Base-by-base conservation (phyloP, 2,888 invertebrate genomes). In the Heteromyza rotundicornis region DNA sequence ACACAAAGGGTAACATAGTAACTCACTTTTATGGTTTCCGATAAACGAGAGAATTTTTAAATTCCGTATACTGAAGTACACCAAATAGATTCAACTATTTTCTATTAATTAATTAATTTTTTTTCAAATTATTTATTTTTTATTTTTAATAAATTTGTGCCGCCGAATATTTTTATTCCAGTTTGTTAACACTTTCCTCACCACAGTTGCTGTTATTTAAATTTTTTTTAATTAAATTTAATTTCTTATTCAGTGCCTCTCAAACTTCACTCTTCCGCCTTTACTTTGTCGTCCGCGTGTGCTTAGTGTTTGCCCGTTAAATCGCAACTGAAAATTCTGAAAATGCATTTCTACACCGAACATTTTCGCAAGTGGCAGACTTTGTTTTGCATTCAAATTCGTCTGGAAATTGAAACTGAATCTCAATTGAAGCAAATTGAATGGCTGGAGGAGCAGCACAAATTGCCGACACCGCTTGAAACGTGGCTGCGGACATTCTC, bases 381-480 rank as follows among this genome's bases (percentile, higher is more conserved):
- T n/a, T n/a, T n/a, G n/a, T n/a, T 20, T 50, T 50, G 17, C 20
- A 12, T 20, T 16, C 19, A 17, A 50, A 20, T 50, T 50, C 22
- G 50, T 7, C 20, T 23, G 19, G 27, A 27, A 27, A 27, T 27
- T 7, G 57, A 14, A 50, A 57, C 57, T 57, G 36, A 57, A 51
- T 8, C 50, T 19, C 50, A 57, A 35, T n/a, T 50, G 14, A 50
- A 35, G 8, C 27, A 14, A 22, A 49, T 44, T 44, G 24, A 35
- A 57, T 50, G 32, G 32, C 24, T 35, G 27, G 27, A 17, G 17
- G 53, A 24, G 32, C 27, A 24, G 50, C 16, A 35, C 23, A 16
- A 51, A 17, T 47, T 51, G 40, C 54, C 61, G 51, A 22, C 40
- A 57, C 57, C 50, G 22, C 54, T 40, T 55, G 22, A n/a, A 14